Evolutionary conservation across 2,797 vertebrate species (phyloP), one percentile per base, ranked within the genome.

Genomic region (Gallinago nigripennis): DNA sequence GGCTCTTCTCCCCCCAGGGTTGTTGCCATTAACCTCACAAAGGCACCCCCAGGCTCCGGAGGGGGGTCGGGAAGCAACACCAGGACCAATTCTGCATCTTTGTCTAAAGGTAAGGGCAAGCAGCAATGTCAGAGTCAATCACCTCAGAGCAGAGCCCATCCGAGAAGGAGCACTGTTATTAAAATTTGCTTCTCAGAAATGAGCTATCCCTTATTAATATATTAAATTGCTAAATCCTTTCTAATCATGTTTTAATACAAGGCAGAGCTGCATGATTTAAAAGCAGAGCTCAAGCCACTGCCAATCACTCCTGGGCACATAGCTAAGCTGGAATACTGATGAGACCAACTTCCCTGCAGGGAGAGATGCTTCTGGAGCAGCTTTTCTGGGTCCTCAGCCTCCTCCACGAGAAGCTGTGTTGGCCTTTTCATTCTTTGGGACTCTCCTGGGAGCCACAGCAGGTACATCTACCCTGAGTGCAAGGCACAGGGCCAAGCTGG

Each of bases 171-270:
- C 48, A 14, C 13, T 53, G n/a, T 28, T 73, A 81, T 79, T 90
- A 91, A 88, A 91, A 61, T 43, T 69, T 53, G 5, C 75, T 79
- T 37, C 88, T 90, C 69, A 39, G 81, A 93, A 93, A 87, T 50
- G 68, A 91, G 48, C 58, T 71, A 41, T 64, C 91, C 90, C 73
- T 90, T 91, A 94, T 95, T 90, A 94, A 96, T 96, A 91, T 87
- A 93, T 93, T 68, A 87, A 94, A 92, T 79, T 65, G 77, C 72
- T 77, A 85, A 90, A 96, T 90, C 93, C 78, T 88, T 88, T 78
- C 61, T 93, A 95, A 88, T 88, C 8, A 0, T 60, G 63, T 86
- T 92, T 82, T 92, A 95, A 95, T 93, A 79, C 2, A 24, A 96
- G 77, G 41, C 61, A 92, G 91, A 93, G 65, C 82, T 72, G 70